phyloP scores from a whole-genome alignment of 2,797 vertebrate genomes.

The Lindbergichthys nudifrons region DNA sequence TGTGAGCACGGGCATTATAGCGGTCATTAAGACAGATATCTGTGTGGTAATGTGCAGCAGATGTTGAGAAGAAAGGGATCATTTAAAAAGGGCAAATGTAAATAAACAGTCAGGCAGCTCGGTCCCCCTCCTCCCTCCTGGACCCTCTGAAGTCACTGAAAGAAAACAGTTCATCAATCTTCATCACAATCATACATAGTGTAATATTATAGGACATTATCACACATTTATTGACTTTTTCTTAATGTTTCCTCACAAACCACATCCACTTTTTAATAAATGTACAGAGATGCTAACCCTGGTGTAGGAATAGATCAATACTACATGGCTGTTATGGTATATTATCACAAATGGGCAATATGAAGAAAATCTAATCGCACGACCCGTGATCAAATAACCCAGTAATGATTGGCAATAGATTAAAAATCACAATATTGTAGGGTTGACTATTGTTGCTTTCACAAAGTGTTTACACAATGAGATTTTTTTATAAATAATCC shows the following conservation, averaged over 20 bases:
- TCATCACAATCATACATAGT: slow-evolving; percentile 79
- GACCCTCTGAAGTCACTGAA: slow-evolving; percentile 83
- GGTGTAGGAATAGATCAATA: slow-evolving; percentile 14
- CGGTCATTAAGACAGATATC: slow-evolving; percentile 85
- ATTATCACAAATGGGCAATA: not conserved
- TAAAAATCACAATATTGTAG: no score
- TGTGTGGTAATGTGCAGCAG: slow-evolving; percentile 86
- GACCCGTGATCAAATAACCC: no score
- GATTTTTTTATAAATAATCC: no score
- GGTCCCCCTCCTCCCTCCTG: slow-evolving; percentile 72
- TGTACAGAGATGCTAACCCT: slow-evolving; percentile 4
- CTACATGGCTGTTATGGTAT: slow-evolving; percentile 14
- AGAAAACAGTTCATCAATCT: slow-evolving; percentile 88
- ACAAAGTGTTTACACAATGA: no score
- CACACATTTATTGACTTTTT: slow-evolving; percentile 9
- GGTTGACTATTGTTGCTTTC: no score
- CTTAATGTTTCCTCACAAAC: slow-evolving; percentile 19
- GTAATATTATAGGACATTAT: slow-evolving; percentile 72
- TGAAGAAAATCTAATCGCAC: no score
- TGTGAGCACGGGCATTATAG: slow-evolving; percentile 73
- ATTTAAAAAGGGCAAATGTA: slow-evolving; percentile 88
- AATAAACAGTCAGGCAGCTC: slow-evolving; percentile 84
- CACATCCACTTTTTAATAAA: slow-evolving; percentile 12
- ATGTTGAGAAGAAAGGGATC: slow-evolving; percentile 86
- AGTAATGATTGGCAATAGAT: no score